These are phyloP conservation scores for Orthosia incerta DNA, from an alignment of 2,888 invertebrate species.

Conservation along the genomic window DNA sequence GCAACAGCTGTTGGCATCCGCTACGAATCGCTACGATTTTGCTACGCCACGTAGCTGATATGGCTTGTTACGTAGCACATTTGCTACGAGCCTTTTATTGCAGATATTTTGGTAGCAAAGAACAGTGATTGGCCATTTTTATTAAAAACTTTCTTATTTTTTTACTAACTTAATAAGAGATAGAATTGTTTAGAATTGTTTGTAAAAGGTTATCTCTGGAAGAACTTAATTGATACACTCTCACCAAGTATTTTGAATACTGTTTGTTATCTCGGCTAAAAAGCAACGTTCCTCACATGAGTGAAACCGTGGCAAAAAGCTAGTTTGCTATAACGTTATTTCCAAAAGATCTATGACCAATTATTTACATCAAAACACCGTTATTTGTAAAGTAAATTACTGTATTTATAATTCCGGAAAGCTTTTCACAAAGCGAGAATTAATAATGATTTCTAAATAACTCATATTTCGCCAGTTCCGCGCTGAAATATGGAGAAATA, in stretches of 20 bases:
- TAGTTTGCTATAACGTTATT: too few relatives aligned
- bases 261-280: too few relatives aligned
- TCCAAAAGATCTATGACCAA: background rate
- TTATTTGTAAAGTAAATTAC: too few relatives aligned
- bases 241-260: too few relatives aligned
- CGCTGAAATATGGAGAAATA: background rate
- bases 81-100: conserved; percentile 38
- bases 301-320: too few relatives aligned
- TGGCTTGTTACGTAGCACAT: conserved; percentile 38
- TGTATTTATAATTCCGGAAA: background rate
- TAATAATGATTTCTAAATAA: background rate
- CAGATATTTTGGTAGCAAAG: conserved; percentile 5
- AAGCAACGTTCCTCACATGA: too few relatives aligned
- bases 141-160: background rate
- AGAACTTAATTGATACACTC: too few relatives aligned
- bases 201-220: too few relatives aligned
- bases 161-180: too few relatives aligned
- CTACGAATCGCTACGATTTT: conserved; percentile 19
- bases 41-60: conserved; percentile 46
- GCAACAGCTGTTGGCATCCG: conserved; percentile 53
- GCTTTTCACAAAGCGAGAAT: background rate
- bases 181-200: too few relatives aligned
- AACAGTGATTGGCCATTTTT: background rate
- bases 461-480: background rate
- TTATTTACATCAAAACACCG: too few relatives aligned